Evolutionary conservation across 2,888 invertebrate genomes (phyloP), one percentile per base, ranked within the genome.

Genomic region (Pardosa pseudoannulata): DNA sequence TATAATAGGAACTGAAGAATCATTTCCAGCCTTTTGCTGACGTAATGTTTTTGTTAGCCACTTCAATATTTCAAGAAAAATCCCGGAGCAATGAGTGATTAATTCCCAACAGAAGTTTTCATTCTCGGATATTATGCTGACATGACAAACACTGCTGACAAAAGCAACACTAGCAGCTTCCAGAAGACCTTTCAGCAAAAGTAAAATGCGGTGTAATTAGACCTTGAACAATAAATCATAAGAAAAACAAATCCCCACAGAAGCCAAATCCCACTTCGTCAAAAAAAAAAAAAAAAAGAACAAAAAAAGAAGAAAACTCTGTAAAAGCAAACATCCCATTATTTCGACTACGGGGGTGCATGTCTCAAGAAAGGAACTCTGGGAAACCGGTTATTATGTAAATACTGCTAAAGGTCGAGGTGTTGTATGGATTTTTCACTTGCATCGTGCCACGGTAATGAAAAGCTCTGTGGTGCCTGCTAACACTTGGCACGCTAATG

Each of bases 341-440:
- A 71, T 65, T 46, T 56, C 62, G 62, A 46, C 76, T 29, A 32
- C 36, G 32, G 39, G 36, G 71, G 76, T 32, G 41, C 50, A 64
- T 65, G 80, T 75, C 71, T 71, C 36, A 39, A 32, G 23, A 23
- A 11, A 65, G 23, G 16, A 19, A 65, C 28, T 46, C 7, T 28
- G 19, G 46, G 19, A 75, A 82, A 82, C 82, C 76, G 82, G 82
- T 82, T 82, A 71, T 82, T 82, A 82, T 82, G 82, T 82, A 82
- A 82, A 82, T 82, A 82, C 82, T 62, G 76, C 36, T 72, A 82
- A 76, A 82, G 82, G 82, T 82, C 82, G 82, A 76, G 82, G 82
- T 82, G 82, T 76, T 82, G 70, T 82, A 82, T 82, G 82, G 82
- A 82, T 82, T 82, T 82, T 75, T 82, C 65, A 19, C 62, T n/a